Evolutionary conservation across 2,113 vertebrate genomes (phyloP).

Genomic region (Malurus elegans): DNA sequence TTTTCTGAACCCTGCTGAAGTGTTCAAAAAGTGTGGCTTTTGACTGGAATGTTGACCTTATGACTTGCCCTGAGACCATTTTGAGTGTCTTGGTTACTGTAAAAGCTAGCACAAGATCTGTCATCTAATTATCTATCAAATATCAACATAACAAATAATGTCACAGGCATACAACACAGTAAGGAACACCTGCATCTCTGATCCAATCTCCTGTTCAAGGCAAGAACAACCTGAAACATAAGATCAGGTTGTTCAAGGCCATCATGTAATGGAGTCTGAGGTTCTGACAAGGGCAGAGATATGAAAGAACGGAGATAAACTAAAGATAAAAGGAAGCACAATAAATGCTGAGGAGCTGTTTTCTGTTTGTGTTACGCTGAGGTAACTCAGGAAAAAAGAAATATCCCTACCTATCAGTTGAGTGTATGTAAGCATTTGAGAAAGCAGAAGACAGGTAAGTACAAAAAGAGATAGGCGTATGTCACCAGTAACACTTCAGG

Average conservation of each 20-base stretch:
- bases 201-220: neutral
- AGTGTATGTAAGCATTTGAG: neutral
- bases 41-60: neutral
- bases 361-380: neutral
- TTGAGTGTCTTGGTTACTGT: neutral
- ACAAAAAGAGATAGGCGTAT: rapidly evolving
- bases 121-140: neutral
- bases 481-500: neutral
- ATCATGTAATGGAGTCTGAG: neutral
- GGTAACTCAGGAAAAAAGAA: neutral
- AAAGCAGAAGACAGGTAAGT: neutral
- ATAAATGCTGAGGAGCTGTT: neutral
- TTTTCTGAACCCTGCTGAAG: neutral
- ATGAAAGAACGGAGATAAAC: neutral
- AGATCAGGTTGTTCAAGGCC: neutral
- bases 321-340: neutral
- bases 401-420: neutral
- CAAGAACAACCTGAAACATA: neutral
- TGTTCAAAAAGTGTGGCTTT: neutral
- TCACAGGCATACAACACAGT: neutral
- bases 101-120: neutral
- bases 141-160: neutral
- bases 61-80: neutral
- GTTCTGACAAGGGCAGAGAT: rapidly evolving
- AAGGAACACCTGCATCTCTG: neutral